Evolutionary conservation across 2,797 vertebrate species (phyloP).

Genomic region (Rhinogobio ventralis): DNA sequence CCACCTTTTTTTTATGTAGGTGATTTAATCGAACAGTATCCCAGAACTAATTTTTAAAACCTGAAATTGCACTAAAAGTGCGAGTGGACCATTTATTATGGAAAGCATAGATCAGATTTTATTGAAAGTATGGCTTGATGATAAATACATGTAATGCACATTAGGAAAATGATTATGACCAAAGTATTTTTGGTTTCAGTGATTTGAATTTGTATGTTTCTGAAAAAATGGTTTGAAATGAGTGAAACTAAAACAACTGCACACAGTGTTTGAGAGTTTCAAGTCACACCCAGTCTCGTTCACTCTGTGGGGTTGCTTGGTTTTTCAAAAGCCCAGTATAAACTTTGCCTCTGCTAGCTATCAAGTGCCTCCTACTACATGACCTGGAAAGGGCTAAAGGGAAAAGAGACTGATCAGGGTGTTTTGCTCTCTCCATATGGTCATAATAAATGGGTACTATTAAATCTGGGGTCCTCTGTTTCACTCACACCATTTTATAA

Average conservation of each 20-base stretch:
- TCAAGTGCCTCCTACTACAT: constrained; percentile 77
- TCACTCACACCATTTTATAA: neutral
- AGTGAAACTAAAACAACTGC: neutral
- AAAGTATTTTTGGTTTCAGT: constrained; percentile 38
- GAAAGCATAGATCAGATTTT: neutral
- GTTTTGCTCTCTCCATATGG: constrained; percentile 35
- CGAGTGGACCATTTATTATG: neutral
- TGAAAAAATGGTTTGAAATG: neutral
- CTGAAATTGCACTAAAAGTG: constrained; percentile 16
- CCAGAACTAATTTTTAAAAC: constrained; percentile 6
- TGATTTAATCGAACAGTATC: neutral
- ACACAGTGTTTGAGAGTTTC: neutral
- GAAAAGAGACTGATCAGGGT: constrained; percentile 37
- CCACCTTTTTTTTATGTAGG: neutral
- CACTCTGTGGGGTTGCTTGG: constrained; percentile 1
- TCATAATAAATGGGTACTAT: constrained; percentile 46
- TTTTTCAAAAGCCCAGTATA: neutral
- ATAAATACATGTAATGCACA: constrained; percentile 22
- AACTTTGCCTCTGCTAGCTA: constrained; percentile 60
- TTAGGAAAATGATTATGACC: constrained; percentile 30
- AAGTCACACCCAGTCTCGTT: neutral
- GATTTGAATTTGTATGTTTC: constrained; percentile 14
- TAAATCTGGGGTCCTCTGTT: constrained; percentile 13
- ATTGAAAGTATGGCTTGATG: neutral
- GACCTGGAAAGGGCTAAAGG: constrained; percentile 53